Base-by-base conservation (phyloP, 2,888 invertebrate species). In the Myopa tessellatipennis region DNA sequence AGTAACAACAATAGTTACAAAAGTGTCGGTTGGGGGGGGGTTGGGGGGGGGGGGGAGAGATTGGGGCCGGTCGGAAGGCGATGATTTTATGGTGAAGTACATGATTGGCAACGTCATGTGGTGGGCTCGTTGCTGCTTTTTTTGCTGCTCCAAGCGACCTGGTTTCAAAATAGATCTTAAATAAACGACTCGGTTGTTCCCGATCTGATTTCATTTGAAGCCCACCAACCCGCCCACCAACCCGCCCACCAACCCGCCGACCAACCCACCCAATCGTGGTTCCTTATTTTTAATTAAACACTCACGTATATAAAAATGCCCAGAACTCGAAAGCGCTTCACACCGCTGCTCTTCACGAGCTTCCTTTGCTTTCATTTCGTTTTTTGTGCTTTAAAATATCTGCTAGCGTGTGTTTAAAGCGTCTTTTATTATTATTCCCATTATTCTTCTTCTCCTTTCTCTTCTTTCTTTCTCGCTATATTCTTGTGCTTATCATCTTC, bases 71-170 rank as follows among this genome's bases (percentile, higher is more conserved):
- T n/a, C 26, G 26, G 26, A 26, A 26, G 26, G 26, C 26, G 26
- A 26, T 26, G 26, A 26, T 26, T 26, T 26, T 26, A 26, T 26
- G 26, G 26, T 26, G 26, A 45, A 45, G 45, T 45, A 45, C 45
- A 45, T 45, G 69, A 52, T 69, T 69, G 69, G 69, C 18, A 45
- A 69, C 69, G 50, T 69, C 50, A 45, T 69, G 12, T 14, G 5
- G 12, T 63, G 4, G 63, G 34, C 63, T 12, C 63, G 63, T 60
- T 60, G 60, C 60, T 60, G 26, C 63, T 69, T 69, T 50, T 50
- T 26, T 45, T 26, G 26, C n/a, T 4, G 18, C 50, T 69, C 45
- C 50, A 18, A 50, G 45, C 26, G 69, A 69, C 69, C 69, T 69
- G 50, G 18, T 69, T 69, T 8, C 45, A 4, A 26, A 63, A 34